A percentile compares a stretch with the other conserved stretches of the same genome.
Conservation (phyloP, 2,113 vertebrate genomes). For the Choloepus hoffmanni region DNA sequence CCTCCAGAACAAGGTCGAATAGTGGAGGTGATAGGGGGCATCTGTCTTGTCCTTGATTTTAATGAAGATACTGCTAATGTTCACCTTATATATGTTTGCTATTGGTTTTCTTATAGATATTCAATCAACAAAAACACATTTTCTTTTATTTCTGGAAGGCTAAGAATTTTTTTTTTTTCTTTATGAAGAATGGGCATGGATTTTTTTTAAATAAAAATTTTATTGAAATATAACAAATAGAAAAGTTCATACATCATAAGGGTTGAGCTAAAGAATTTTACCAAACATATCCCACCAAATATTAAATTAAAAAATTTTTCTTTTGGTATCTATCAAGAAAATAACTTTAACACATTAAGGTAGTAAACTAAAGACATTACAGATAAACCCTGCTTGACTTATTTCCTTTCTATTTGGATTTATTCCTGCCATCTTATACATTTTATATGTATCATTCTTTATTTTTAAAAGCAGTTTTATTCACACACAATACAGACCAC, state of each 20-base stretch:
- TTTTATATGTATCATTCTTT: neutral
- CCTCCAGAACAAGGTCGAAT: slow-evolving; percentile 5
- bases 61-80: neutral
- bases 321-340: neutral
- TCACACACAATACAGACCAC: too few species aligned
- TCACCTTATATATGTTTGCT: neutral
- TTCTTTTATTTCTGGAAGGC: neutral
- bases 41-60: neutral
- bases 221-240: slow-evolving; percentile 24
- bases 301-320: slow-evolving; percentile 20
- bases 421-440: neutral
- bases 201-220: slow-evolving; percentile 36
- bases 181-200: neutral
- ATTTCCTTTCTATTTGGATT: slow-evolving; percentile 6
- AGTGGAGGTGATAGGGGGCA: neutral
- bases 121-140: slow-evolving; percentile 34
- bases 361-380: slow-evolving; percentile 25
- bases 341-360: neutral
- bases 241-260: neutral
- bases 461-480: too few species aligned
- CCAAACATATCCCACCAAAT: slow-evolving; percentile 2
- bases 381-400: neutral
- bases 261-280: neutral
- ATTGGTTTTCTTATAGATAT: neutral
- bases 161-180: neutral